These are phyloP conservation scores for Chlorodrepanis virens DNA, from an alignment of 2,113 vertebrate species.

Conservation along the genomic window DNA sequence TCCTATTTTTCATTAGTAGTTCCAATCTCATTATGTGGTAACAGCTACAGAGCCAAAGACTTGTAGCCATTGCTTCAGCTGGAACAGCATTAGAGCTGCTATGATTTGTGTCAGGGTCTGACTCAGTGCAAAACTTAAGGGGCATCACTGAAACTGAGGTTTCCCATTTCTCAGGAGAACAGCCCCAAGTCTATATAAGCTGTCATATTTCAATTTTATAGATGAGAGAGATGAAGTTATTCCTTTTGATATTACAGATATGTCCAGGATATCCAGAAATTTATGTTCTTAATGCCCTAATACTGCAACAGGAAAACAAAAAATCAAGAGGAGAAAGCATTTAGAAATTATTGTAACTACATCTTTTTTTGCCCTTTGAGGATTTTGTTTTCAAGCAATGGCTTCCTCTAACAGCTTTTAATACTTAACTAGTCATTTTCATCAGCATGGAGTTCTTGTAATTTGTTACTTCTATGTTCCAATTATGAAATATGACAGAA, in stretches of 20 bases:
- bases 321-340: neutral
- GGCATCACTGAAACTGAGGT: neutral
- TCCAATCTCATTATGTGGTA: neutral
- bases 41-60: neutral
- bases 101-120: neutral
- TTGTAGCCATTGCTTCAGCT: neutral
- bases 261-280: neutral
- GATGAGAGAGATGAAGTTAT: neutral
- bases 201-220: neutral
- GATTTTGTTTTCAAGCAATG: neutral
- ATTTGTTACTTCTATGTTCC: neutral
- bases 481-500: slow-evolving; percentile 14
- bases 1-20: neutral
- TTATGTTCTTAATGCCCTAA: neutral
- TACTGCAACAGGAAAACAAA: neutral
- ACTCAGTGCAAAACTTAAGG: neutral
- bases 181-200: neutral
- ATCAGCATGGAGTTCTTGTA: neutral
- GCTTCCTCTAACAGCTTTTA: neutral
- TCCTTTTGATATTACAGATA: neutral
- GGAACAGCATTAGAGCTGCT: neutral
- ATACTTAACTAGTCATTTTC: neutral
- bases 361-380: neutral
- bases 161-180: neutral
- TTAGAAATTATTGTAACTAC: neutral